Conservation (phyloP, 2,888 invertebrate genomes). For the Nematopogon swammerdamellus region DNA sequence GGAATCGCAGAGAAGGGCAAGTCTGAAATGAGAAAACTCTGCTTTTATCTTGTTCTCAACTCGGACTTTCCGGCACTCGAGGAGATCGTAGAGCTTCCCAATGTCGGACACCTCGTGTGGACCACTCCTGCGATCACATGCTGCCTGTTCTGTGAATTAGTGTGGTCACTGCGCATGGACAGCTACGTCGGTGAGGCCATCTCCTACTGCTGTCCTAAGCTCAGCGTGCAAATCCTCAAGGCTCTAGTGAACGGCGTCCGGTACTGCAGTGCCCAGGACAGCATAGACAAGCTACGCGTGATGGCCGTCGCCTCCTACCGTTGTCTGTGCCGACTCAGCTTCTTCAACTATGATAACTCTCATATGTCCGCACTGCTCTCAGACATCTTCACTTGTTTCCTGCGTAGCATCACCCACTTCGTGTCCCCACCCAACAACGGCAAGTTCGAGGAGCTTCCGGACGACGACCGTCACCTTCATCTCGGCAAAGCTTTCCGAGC, state of each 20-base stretch:
- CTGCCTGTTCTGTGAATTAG: slow-evolving; percentile 36
- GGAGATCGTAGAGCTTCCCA: slow-evolving; percentile 28
- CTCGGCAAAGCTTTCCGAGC: slow-evolving; percentile 26
- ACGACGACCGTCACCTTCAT: slow-evolving; percentile 28
- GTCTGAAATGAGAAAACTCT: slow-evolving; percentile 23
- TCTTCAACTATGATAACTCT: slow-evolving; percentile 21
- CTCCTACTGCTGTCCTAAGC: slow-evolving; percentile 24
- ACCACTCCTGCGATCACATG: slow-evolving; percentile 34
- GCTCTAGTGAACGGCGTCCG: slow-evolving; percentile 32
- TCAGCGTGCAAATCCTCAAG: slow-evolving; percentile 29
- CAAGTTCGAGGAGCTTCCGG: slow-evolving; percentile 22
- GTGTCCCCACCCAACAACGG: slow-evolving; percentile 28
- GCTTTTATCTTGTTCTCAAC: slow-evolving; percentile 35
- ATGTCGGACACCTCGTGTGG: slow-evolving; percentile 30
- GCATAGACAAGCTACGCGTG: slow-evolving; percentile 22
- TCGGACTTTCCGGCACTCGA: slow-evolving; percentile 28
- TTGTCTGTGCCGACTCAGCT: slow-evolving; percentile 28
- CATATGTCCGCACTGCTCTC: slow-evolving; percentile 13
- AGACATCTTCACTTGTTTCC: slow-evolving; percentile 21
- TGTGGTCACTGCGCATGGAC: slow-evolving; percentile 35
- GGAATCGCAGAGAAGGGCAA: slow-evolving; percentile 17
- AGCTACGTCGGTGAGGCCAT: slow-evolving; percentile 32
- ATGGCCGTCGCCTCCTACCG: slow-evolving; percentile 27
- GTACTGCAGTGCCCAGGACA: slow-evolving; percentile 28
- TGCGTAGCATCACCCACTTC: slow-evolving; percentile 30